Conservation (phyloP, 2,888 invertebrate species). For the Isotomurus palustris region DNA sequence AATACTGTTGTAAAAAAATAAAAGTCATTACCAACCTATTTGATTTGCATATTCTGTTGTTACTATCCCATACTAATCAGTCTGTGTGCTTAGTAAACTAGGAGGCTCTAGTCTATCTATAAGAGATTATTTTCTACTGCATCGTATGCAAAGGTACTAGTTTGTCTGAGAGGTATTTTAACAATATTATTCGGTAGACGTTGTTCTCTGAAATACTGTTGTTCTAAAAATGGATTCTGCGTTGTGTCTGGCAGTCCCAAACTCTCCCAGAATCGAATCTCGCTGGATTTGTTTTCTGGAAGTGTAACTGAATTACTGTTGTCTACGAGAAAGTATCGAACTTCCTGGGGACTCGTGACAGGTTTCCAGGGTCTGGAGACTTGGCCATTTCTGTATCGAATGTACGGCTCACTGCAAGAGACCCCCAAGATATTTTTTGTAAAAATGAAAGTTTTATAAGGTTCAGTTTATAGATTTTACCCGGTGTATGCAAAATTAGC, state of each 20-base stretch:
- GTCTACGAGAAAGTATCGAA: conserved; percentile 17
- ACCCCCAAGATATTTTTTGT: neutral
- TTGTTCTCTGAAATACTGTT: conserved; percentile 1
- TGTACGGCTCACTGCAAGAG: conserved; percentile 12
- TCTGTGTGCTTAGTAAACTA: too few relatives aligned
- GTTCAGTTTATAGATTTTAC: too few relatives aligned
- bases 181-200: neutral
- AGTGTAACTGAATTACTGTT: conserved; percentile 23
- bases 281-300: conserved; percentile 20
- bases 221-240: conserved; percentile 3
- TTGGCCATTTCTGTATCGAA: conserved; percentile 16
- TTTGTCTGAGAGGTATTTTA: too few relatives aligned
- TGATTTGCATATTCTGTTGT: too few relatives aligned
- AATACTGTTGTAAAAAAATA: too few relatives aligned
- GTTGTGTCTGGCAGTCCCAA: conserved; percentile 22
- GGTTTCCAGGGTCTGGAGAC: conserved; percentile 20
- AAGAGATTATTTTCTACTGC: too few relatives aligned
- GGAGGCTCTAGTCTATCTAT: too few relatives aligned
- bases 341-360: conserved; percentile 11
- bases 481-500: neutral
- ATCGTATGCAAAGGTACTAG: too few relatives aligned
- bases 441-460: neutral
- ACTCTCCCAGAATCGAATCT: conserved; percentile 24
- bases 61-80: too few relatives aligned
- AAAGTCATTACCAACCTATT: too few relatives aligned